Percentiles rank a stretch among this genome's conserved stretches.
Evolutionary conservation across 1,140 invertebrate species (phyloP).

Genomic region (Halesus radiatus): DNA sequence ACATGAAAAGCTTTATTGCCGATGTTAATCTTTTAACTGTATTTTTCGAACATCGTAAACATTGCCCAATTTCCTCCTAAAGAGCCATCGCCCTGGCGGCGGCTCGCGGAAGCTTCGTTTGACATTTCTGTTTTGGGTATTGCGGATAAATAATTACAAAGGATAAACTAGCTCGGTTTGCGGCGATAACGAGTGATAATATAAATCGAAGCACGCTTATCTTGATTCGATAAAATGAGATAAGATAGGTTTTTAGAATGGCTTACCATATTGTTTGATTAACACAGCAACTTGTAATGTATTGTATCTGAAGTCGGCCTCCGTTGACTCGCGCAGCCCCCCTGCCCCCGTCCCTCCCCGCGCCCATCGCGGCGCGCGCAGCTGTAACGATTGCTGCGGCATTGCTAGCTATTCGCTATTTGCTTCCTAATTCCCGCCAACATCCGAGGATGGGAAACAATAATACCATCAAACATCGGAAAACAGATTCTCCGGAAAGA

Average conservation of each 20-base stretch:
- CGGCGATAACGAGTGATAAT: background rate
- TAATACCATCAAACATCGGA: background rate
- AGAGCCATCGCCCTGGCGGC: slow-evolving; percentile 23
- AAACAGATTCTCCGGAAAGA: background rate
- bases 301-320: slow-evolving; percentile 21
- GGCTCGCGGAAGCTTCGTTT: slow-evolving; percentile 31
- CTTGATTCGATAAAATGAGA: background rate
- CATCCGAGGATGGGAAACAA: slow-evolving; percentile 20
- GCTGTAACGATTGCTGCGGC: slow-evolving; percentile 66
- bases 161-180: background rate
- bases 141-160: slow-evolving; percentile 19
- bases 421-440: slow-evolving; percentile 56
- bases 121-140: slow-evolving; percentile 41
- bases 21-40: background rate
- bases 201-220: background rate
- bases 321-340: slow-evolving; percentile 34
- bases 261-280: slow-evolving; percentile 36
- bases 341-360: slow-evolving; percentile 11
- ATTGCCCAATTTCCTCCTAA: slow-evolving; percentile 11
- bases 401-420: slow-evolving; percentile 61
- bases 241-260: background rate
- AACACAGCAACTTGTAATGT: slow-evolving; percentile 9
- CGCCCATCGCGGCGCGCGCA: slow-evolving; percentile 59
- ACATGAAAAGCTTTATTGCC: slow-evolving; percentile 3
- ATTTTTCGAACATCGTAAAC: slow-evolving; percentile 30